A percentile compares a stretch with the other conserved stretches of the same genome.
Evolutionary conservation across 2,113 vertebrate genomes (phyloP).

Genomic region (Perca schrenkii): DNA sequence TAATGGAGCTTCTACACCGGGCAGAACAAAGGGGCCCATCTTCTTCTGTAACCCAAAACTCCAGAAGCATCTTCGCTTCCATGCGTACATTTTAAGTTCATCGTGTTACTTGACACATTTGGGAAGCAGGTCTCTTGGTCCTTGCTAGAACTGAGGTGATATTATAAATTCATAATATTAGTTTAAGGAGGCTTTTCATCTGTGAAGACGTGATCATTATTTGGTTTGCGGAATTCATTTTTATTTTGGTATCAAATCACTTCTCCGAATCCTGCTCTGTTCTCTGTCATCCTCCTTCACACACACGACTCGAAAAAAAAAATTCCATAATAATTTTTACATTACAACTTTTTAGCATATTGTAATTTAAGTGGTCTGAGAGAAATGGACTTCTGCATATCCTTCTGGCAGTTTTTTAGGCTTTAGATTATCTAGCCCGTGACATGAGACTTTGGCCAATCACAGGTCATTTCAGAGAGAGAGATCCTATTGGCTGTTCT

Average conservation of each 20-base stretch:
- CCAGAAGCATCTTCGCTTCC: neutral
- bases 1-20: conserved; percentile 34
- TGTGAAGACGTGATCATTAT: neutral
- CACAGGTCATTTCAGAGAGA: too few species aligned
- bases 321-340: too few species aligned
- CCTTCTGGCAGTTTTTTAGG: too few species aligned
- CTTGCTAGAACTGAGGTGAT: neutral
- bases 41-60: conserved; percentile 56
- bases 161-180: neutral
- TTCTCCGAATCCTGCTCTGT: neutral
- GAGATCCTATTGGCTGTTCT: too few species aligned
- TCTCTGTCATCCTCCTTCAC: conserved; percentile 13
- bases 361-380: too few species aligned
- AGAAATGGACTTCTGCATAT: too few species aligned
- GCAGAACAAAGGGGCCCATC: conserved; percentile 35
- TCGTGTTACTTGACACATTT: neutral
- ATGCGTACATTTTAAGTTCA: neutral
- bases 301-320: neutral
- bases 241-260: neutral
- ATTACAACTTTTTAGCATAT: too few species aligned
- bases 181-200: neutral
- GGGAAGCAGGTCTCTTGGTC: neutral
- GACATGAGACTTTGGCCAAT: too few species aligned
- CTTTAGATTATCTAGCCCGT: too few species aligned
- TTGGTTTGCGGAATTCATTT: neutral